These are phyloP conservation scores for Cheilosia scutellata DNA, from an alignment of 2,888 invertebrate genomes.

Conservation along the genomic window DNA sequence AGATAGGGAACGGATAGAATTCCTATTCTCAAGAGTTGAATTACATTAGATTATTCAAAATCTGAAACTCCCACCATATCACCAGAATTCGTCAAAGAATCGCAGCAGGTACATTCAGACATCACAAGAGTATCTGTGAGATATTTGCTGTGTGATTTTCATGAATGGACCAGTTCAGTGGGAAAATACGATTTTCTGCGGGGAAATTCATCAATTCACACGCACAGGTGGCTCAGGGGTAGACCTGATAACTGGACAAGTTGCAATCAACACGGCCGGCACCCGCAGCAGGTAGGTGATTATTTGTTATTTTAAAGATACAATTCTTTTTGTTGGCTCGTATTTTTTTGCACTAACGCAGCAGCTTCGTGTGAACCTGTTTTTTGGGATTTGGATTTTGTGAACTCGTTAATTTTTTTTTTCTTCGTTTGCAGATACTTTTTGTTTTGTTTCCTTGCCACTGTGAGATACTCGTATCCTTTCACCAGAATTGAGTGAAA, in stretches of 20 bases:
- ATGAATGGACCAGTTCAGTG: slow-evolving; percentile 65
- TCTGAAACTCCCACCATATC: slow-evolving; percentile 51
- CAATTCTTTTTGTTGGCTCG: slow-evolving; percentile 30
- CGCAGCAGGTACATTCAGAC: slow-evolving; percentile 56
- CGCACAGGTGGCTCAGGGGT: slow-evolving; percentile 69
- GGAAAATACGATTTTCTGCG: slow-evolving; percentile 33
- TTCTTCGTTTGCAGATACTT: slow-evolving; percentile 15
- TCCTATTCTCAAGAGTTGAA: slow-evolving; percentile 67
- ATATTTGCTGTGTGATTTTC: slow-evolving; percentile 49
- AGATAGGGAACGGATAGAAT: slow-evolving; percentile 30
- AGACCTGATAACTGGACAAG: slow-evolving; percentile 70
- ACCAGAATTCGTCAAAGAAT: slow-evolving; percentile 59
- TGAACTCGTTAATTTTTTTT: slow-evolving; percentile 33
- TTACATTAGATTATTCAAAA: slow-evolving; percentile 62
- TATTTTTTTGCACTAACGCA: slow-evolving; percentile 41
- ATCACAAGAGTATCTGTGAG: slow-evolving; percentile 53
- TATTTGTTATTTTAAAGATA: slow-evolving; percentile 42
- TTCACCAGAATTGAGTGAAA: slow-evolving; percentile 70
- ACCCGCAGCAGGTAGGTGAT: slow-evolving; percentile 62
- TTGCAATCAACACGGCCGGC: slow-evolving; percentile 47
- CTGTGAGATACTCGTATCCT: slow-evolving; percentile 67
- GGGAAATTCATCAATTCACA: slow-evolving; percentile 65
- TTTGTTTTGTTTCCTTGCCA: slow-evolving; percentile 13
- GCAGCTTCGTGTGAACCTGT: slow-evolving; percentile 70
- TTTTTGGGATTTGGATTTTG: slow-evolving; percentile 52